These are phyloP conservation scores for Lapara coniferarum DNA, from an alignment of 2,888 invertebrate species.

Conservation along the genomic window DNA sequence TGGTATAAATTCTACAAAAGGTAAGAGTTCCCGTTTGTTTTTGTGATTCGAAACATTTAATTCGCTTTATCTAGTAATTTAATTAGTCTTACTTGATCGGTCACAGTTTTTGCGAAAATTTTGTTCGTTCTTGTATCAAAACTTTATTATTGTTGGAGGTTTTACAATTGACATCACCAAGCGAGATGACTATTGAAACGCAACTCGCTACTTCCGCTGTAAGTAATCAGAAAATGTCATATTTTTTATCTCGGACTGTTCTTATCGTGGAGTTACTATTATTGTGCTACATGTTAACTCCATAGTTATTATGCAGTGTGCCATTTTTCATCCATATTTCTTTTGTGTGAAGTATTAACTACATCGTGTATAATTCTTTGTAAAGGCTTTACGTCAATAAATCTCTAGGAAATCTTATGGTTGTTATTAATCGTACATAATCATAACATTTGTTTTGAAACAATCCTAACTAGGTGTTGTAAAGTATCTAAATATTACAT, in stretches of 20 bases:
- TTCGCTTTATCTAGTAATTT: background rate
- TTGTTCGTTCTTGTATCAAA: background rate
- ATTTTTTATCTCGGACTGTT: background rate
- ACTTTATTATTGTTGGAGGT: background rate
- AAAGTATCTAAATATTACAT: background rate
- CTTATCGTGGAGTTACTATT: too few species aligned
- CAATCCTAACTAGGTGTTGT: background rate
- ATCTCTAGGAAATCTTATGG: constrained; percentile 26
- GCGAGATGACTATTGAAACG: background rate
- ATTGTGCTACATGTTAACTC: too few species aligned
- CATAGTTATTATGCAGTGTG: background rate
- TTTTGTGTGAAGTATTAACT: background rate
- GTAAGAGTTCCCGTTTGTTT: background rate
- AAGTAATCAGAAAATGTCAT: background rate
- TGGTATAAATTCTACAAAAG: background rate
- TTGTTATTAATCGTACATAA: background rate
- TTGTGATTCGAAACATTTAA: background rate
- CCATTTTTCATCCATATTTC: constrained; percentile 5
- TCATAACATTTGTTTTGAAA: constrained; percentile 5
- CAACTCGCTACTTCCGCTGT: background rate
- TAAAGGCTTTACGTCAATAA: constrained; percentile 24
- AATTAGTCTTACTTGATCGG: background rate
- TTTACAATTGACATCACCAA: background rate
- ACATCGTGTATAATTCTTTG: constrained; percentile 23
- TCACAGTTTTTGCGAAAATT: background rate